A percentile compares a stretch with the other conserved stretches of the same genome.
Evolutionary conservation across 2,888 invertebrate species (phyloP).

Genomic region (Iphiclides podalirius): DNA sequence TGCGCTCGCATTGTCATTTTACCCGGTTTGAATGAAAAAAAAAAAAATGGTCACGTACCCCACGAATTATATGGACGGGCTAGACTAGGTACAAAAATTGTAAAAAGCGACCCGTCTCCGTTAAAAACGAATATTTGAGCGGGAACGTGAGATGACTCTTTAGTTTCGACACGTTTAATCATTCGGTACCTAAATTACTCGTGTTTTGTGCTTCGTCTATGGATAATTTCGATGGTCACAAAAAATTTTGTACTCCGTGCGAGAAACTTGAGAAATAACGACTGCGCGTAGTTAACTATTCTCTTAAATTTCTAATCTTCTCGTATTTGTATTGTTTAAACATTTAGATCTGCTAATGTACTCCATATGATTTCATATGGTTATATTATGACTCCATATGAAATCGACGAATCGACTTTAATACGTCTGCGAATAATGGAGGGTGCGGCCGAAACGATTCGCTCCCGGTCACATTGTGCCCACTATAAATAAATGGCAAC

Average conservation of each 20-base stretch:
- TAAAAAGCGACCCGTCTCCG: conserved; percentile 63
- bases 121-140: conserved; percentile 36
- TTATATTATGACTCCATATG: too few relatives aligned
- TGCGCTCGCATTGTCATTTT: conserved; percentile 37
- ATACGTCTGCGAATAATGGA: conserved; percentile 64
- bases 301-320: too few relatives aligned
- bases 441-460: conserved; percentile 64
- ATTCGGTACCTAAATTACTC: conserved; percentile 58
- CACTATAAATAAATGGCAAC: conserved; percentile 75
- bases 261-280: not conserved
- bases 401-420: conserved; percentile 52
- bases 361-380: too few relatives aligned
- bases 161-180: conserved; percentile 59
- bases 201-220: conserved; percentile 43
- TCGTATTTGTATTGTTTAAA: too few relatives aligned
- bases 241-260: conserved; percentile 1
- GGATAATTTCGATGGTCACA: conserved; percentile 16
- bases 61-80: conserved; percentile 68
- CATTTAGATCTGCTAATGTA: too few relatives aligned
- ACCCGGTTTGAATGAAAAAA: conserved; percentile 44
- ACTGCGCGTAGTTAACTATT: too few relatives aligned
- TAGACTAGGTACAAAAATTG: conserved; percentile 55
- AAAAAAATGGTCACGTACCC: conserved; percentile 67
- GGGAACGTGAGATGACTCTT: conserved; percentile 48
- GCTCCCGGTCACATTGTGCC: conserved; percentile 65